These are phyloP conservation scores for Neoitamus cyanurus DNA, from an alignment of 2,888 invertebrate species.

Conservation along the genomic window DNA sequence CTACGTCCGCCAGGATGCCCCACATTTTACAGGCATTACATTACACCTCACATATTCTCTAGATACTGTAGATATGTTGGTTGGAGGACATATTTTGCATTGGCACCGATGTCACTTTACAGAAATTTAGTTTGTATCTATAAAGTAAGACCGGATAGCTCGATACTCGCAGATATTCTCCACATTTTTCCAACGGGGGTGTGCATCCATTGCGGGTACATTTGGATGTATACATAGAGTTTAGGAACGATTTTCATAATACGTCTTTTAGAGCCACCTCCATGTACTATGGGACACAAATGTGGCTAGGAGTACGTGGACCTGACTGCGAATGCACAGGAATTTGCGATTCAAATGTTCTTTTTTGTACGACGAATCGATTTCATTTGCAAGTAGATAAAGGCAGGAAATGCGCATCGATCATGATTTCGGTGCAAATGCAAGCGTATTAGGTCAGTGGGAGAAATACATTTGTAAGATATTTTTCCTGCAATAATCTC, in stretches of 20 bases:
- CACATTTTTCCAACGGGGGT: neutral
- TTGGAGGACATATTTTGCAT: constrained; percentile 19
- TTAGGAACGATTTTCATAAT: constrained; percentile 7
- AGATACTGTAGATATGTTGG: neutral
- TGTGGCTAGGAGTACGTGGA: neutral
- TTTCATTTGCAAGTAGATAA: constrained; percentile 2
- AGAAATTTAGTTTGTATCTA: neutral
- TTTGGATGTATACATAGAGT: neutral
- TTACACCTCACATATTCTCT: neutral
- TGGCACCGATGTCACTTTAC: constrained; percentile 2
- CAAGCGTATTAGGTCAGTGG: neutral
- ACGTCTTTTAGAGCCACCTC: neutral
- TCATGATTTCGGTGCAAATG: neutral
- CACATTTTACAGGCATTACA: neutral
- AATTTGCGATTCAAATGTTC: constrained; percentile 8
- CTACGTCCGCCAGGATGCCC: neutral
- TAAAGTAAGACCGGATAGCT: neutral
- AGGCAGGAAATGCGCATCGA: neutral
- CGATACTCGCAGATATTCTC: neutral
- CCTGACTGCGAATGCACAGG: neutral
- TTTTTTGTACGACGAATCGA: neutral
- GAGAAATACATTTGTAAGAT: neutral
- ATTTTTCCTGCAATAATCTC: neutral
- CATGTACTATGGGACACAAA: neutral
- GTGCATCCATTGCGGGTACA: neutral